Base-by-base conservation (phyloP, 2,113 vertebrate species). In the Tachuris rubrigastra region DNA sequence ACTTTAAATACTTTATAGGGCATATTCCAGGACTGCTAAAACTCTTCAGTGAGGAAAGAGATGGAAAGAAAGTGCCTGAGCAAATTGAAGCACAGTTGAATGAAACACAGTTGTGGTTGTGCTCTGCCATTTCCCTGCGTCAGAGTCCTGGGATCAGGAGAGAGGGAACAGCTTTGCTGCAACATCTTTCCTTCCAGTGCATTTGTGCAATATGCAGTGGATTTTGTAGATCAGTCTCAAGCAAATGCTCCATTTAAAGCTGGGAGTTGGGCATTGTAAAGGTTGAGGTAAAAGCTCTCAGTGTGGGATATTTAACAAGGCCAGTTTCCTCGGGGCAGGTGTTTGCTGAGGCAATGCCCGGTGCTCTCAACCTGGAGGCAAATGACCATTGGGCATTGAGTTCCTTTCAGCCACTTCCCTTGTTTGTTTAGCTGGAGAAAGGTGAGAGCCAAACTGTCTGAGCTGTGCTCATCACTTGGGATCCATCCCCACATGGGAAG, bases 401-500 rank as follows among this genome's bases (percentile, higher is more conserved):
- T 2, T 65, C 30, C 44, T 76, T 72, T 55, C 41, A 78, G n/a
- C 39, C 15, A 1, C 4, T 50, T 44, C 4, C 15, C n/a, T 41
- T 25, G 12, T 52, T 39, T 24, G 11, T 10, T 41, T 12, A 18
- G 17, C n/a, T 63, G 68, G 11, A 75, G 56, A 31, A 58, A 65
- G 56, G 15, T 4, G 2, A 16, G 21, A 89, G 27, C 19, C 30
- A 22, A 39, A 14, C 5, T 23, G 41, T 12, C 49, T 28, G 35
- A 69, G 37, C 47, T 80, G 55, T n/a, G 58, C 41, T 49, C 2
- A 0, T 16, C 41, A 2, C 44, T 58, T 42, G 24, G 46, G 17
- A 10, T 21, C 58, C 21, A n/a, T n/a, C 13, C 37, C 44, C 37
- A 3, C 0, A 0, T 2, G n/a, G 5, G 5, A 14, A 16, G 3